Evolutionary conservation across 30 jellyfish, hydroid and myxozoan species (phyloP).

Genomic region (Cassiopea andromeda): DNA sequence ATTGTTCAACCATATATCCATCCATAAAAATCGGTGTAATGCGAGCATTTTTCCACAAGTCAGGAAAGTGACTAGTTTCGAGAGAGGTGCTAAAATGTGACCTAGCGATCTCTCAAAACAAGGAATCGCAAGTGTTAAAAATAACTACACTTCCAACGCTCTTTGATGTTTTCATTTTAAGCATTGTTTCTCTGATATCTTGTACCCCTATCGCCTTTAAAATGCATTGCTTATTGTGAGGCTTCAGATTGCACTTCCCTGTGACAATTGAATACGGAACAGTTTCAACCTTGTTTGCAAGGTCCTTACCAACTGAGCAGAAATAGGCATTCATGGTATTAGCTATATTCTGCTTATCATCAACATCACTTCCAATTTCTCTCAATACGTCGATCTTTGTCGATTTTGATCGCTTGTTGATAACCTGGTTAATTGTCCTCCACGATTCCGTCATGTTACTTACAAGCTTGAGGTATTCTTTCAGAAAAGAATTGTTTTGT

Average conservation of each 20-base stretch:
- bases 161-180: neutral
- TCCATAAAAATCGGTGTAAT: constrained; percentile 14
- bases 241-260: constrained; percentile 19
- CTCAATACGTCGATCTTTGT: neutral
- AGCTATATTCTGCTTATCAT: neutral
- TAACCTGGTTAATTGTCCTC: constrained; percentile 8
- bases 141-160: neutral
- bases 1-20: neutral
- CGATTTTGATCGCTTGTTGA: too few relatives aligned
- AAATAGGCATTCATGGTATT: too few relatives aligned
- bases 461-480: neutral
- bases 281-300: constrained; percentile 21
- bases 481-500: constrained; percentile 12
- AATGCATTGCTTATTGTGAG: neutral
- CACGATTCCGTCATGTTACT: constrained; percentile 30
- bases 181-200: neutral
- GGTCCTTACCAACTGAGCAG: constrained; percentile 23
- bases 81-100: constrained; percentile 14
- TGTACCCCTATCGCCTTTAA: neutral
- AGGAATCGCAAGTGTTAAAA: constrained; percentile 17
- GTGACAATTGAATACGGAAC: constrained; percentile 13
- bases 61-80: neutral
- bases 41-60: too few relatives aligned
- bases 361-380: neutral
- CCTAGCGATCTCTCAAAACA: constrained; percentile 3